Conservation (phyloP, 2,888 invertebrate genomes). For the Eupithecia tripunctaria region DNA sequence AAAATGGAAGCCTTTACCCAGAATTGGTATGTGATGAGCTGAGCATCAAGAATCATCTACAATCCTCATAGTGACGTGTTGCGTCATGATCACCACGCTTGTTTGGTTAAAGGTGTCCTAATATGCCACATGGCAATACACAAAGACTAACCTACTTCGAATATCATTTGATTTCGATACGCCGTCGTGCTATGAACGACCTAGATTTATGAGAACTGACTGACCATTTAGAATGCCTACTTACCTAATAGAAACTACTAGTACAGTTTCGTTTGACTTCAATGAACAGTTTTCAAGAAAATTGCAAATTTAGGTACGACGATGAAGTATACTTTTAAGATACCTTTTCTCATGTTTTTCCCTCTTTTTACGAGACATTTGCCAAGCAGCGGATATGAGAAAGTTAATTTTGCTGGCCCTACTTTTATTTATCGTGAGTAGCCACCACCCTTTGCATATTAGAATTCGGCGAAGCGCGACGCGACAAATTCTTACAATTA, state of each 20-base stretch:
- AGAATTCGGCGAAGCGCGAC: slow-evolving; percentile 34
- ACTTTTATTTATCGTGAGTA: slow-evolving; percentile 15
- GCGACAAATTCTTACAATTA: slow-evolving; percentile 16
- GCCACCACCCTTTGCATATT: slow-evolving; percentile 26
- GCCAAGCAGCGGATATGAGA: background rate
- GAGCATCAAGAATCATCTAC: too few relatives aligned
- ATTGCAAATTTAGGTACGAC: too few relatives aligned
- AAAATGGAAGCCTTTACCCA: too few relatives aligned
- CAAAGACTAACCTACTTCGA: slow-evolving; percentile 3
- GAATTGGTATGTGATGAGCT: too few relatives aligned
- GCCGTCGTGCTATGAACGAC: slow-evolving; percentile 8
- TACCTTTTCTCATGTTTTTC: too few relatives aligned
- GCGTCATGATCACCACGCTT: background rate
- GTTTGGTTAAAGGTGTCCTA: background rate
- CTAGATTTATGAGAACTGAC: slow-evolving; percentile 1
- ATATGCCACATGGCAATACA: background rate
- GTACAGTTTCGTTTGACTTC: background rate
- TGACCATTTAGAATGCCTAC: background rate
- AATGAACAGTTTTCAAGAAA: background rate
- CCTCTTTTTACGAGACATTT: too few relatives aligned
- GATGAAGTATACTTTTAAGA: too few relatives aligned
- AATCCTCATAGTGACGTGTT: too few relatives aligned
- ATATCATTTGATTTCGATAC: slow-evolving; percentile 5
- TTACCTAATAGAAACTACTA: background rate
- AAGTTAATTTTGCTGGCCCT: slow-evolving; percentile 20